Conservation (phyloP, 37 sponge, comb jelly and placozoan species). For the Agelas oroides region DNA sequence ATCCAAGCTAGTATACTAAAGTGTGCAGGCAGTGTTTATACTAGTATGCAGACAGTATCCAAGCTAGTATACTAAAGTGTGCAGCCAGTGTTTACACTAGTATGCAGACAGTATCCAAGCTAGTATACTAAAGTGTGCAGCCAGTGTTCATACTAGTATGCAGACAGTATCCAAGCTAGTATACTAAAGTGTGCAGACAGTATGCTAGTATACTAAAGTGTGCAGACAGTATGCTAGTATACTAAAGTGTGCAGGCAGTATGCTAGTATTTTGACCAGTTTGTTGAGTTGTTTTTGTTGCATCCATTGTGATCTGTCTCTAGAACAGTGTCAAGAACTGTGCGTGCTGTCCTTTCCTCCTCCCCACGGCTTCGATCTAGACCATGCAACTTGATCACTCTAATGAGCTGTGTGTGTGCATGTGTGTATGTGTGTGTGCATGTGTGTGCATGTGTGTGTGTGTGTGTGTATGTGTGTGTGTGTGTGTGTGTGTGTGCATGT, state of each 20-base stretch:
- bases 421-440: not conserved
- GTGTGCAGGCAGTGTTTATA: not conserved
- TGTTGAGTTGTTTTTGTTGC: slow-evolving; percentile 16
- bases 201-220: too few relatives aligned
- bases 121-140: not conserved
- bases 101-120: too few relatives aligned
- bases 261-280: slow-evolving; percentile 2
- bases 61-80: not conserved
- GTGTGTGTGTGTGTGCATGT: too few relatives aligned
- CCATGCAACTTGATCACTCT: slow-evolving; percentile 51
- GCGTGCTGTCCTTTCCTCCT: slow-evolving; percentile 43
- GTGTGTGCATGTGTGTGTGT: not conserved
- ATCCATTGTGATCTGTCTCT: slow-evolving; percentile 12
- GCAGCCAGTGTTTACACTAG: too few relatives aligned
- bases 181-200: not conserved
- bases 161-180: too few relatives aligned
- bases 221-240: not conserved
- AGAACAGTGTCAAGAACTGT: slow-evolving; percentile 29
- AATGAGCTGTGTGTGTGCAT: slow-evolving; percentile 19
- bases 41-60: too few relatives aligned
- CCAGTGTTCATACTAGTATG: too few relatives aligned
- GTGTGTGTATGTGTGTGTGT: too few relatives aligned
- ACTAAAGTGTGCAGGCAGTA: too few relatives aligned
- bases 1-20: too few relatives aligned
- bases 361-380: slow-evolving; percentile 12